phyloP scores from a whole-genome alignment of 2,113 vertebrate species.

The Regulus satrapa region DNA sequence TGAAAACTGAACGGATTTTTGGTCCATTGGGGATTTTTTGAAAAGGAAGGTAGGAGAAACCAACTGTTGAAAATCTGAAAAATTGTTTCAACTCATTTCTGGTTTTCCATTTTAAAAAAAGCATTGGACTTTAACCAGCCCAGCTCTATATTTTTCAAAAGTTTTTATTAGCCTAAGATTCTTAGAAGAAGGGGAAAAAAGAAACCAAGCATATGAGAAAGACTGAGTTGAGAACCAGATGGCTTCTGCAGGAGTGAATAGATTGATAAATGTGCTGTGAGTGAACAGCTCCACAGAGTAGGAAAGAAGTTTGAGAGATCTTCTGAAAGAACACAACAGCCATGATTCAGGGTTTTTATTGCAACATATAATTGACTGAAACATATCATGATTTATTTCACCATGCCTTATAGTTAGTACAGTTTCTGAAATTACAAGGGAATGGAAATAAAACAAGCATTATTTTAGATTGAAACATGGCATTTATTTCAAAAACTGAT shows the following conservation, averaged over 20 bases:
- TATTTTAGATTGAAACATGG: neutral
- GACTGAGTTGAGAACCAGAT: slow-evolving; percentile 28
- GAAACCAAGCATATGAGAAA: neutral
- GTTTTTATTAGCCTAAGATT: neutral
- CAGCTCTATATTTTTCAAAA: neutral
- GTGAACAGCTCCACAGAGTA: slow-evolving; percentile 17
- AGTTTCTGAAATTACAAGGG: slow-evolving; percentile 15
- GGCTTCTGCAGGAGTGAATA: slow-evolving; percentile 42
- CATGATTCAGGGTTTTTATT: slow-evolving; percentile 2
- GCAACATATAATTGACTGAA: slow-evolving; percentile 47
- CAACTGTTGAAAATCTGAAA: neutral
- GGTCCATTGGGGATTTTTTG: neutral
- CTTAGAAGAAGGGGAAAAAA: neutral
- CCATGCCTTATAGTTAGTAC: neutral
- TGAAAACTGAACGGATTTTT: rapidly evolving
- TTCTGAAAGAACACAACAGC: slow-evolving; percentile 15
- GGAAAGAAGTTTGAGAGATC: slow-evolving; percentile 26
- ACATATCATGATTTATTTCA: slow-evolving; percentile 3
- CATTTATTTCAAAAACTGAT: neutral
- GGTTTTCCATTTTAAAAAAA: neutral
- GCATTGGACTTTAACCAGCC: neutral
- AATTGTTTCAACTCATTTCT: rapidly evolving
- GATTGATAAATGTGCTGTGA: neutral
- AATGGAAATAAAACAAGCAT: slow-evolving; percentile 38
- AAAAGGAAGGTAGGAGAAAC: rapidly evolving